Percentiles rank a stretch among this genome's conserved stretches.
Conservation (phyloP, 2,797 vertebrate genomes). For the Diceros bicornis region DNA sequence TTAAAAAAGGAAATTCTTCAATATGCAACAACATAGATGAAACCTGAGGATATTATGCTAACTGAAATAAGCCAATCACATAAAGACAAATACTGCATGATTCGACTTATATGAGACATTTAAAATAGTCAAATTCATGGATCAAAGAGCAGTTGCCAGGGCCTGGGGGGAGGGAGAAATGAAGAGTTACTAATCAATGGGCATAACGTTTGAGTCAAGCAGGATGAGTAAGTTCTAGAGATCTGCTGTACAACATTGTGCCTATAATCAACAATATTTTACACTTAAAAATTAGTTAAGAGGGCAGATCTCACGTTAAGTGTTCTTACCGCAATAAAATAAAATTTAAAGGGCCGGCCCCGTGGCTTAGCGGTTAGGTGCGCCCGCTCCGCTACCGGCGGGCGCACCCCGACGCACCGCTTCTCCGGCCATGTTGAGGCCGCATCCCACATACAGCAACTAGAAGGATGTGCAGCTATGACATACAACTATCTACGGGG, state of each 20-base stretch:
- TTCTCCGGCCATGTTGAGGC: too few relatives aligned
- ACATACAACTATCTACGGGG: too few relatives aligned
- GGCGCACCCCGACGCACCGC: too few relatives aligned
- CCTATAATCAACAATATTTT: background rate
- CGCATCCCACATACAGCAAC: too few relatives aligned
- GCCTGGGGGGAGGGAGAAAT: background rate
- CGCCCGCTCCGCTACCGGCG: too few relatives aligned
- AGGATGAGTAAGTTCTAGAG: background rate
- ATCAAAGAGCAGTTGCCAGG: background rate
- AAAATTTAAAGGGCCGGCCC: background rate
- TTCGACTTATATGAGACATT: background rate
- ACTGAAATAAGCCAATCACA: background rate
- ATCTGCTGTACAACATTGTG: rapidly evolving
- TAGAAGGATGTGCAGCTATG: too few relatives aligned
- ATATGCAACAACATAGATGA: background rate
- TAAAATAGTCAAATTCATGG: background rate
- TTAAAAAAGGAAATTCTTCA: background rate
- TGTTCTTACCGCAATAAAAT: background rate
- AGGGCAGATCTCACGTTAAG: background rate
- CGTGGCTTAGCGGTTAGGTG: too few relatives aligned
- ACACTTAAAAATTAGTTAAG: background rate
- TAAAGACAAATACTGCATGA: background rate
- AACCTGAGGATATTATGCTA: background rate
- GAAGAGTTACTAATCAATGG: background rate
- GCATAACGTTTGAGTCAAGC: background rate